Conservation (phyloP, 2,113 vertebrate species). For the Pachypanchax playfairii region DNA sequence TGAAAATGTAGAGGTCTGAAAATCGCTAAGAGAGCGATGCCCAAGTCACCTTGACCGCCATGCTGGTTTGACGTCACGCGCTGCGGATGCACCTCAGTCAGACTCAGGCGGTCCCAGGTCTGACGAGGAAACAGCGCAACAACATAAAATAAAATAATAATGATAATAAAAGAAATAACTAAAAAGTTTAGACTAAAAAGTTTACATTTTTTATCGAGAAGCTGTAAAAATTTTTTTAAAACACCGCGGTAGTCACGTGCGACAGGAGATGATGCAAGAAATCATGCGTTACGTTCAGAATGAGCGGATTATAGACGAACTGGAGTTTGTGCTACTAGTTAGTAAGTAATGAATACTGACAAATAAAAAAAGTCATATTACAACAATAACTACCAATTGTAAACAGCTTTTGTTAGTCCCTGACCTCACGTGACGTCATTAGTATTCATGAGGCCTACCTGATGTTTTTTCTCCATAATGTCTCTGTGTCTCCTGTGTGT, state of each 20-base stretch:
- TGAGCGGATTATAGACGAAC: conserved; percentile 6
- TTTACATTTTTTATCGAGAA: too few species aligned
- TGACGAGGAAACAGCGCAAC: neutral
- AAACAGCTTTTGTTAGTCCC: too few species aligned
- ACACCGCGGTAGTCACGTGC: neutral
- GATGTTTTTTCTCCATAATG: neutral
- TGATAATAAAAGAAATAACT: too few species aligned
- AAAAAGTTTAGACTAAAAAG: too few species aligned
- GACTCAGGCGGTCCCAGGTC: conserved; percentile 7
- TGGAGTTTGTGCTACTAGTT: too few species aligned
- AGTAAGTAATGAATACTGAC: too few species aligned
- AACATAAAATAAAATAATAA: too few species aligned
- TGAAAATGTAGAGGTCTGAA: conserved; percentile 25
- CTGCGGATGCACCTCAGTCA: conserved; percentile 68
- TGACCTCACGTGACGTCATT: too few species aligned
- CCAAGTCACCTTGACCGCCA: conserved; percentile 99
- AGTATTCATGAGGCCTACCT: too few species aligned
- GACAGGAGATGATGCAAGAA: neutral
- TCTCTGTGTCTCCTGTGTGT: neutral
- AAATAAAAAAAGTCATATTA: too few species aligned
- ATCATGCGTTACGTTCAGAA: neutral
- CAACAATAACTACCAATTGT: too few species aligned
- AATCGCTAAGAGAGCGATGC: conserved; percentile 64
- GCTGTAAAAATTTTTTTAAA: too few species aligned
- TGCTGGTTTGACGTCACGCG: conserved; percentile 87